Evolutionary conservation across 2,888 invertebrate species (phyloP), one percentile per base, ranked within the genome.

Genomic region (Lepidocyrtinus sp.): DNA sequence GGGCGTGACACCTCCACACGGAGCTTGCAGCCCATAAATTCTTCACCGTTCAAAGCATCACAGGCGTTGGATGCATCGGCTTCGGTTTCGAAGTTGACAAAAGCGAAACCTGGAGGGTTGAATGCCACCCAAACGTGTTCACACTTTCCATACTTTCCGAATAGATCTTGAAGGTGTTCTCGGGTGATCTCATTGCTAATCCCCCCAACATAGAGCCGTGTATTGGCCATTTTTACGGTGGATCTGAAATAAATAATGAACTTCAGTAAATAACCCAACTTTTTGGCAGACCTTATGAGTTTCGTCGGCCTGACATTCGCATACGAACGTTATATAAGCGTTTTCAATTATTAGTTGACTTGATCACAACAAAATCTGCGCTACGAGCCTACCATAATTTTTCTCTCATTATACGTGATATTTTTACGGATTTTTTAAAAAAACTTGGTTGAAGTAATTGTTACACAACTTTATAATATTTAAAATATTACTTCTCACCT

Each of bases 51-150:
- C 90, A 96, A 92, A 88, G 93, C 94, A 89, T 93, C 94, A 90
- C 96, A 95, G 83, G 96, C 96, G 88, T 94, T 93, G 89, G 96
- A 95, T 50, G 96, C 96, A 90, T 96, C 96, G 88, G 94, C 93
- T 89, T 93, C 92, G 90, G 94, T 95, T 89, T 94, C 93, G 90
- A 96, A 97, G 90, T 96, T 96, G 89, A 96, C 95, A 91, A 96
- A 96, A 85, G 96, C 96, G 90, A 96, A 97, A 88, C 96, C 96
- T 87, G 96, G 96, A 87, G 96, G 96, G 96, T 90, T 96, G 89
- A 96, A 94, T 86, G 96, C 96, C 87, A 95, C 95, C 96, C 96
- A 96, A 85, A 96, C 96, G 87, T 94, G 95, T 90, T 95, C 95
- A 87, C 96, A 91, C 91, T 96, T 96, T 87, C 96, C 96, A 90